Base-by-base conservation (phyloP, 1,140 invertebrate genomes). In the Apis dorsata region DNA sequence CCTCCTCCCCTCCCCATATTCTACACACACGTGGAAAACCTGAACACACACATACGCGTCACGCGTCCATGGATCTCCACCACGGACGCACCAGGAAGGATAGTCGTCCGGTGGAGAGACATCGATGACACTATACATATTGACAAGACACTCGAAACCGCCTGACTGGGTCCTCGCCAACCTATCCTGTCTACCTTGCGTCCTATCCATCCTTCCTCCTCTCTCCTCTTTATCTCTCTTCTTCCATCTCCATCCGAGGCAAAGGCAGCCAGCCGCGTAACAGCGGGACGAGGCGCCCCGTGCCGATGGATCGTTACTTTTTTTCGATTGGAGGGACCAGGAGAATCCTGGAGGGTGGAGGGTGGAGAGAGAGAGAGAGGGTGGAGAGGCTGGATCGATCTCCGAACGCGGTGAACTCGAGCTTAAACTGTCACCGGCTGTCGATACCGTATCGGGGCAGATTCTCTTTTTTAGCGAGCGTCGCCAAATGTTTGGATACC, bases 41-140 rank as follows among this genome's bases (percentile, higher is more conserved):
- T 62, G 8, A 21, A 19, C 7, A 7, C 19, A 9, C 51, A 71
- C n/a, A 24, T 11, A n/a, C 19, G n/a, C 49, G 34, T 24, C 72
- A 71, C 72, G 62, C 19, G 60, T 53, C 19, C 9, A 15, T 13
- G 10, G 0, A 34, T 79, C 21, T 74, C 17, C 53, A 85, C 86
- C 84, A 87, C 82, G 82, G 86, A 79, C 80, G 86, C 87, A 79
- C 0, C 77, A 66, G 77, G 76, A 81, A 84, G 86, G 86, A 90
- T 86, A 89, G 90, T 91, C 91, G 90, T 90, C 89, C 91, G 84
- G 86, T 90, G 88, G 89, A 92, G 92, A 92, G 91, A 92, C 92
- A 92, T 93, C 91, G 92, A 93, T 93, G 92, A 92, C 91, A 92
- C 92, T 92, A 93, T 92, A 93, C 92, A 93, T 93, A 93, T 93